Percentiles rank a stretch among this genome's conserved stretches.
Evolutionary conservation across 2,888 invertebrate species (phyloP).

Genomic region (Tenthredo amoena): DNA sequence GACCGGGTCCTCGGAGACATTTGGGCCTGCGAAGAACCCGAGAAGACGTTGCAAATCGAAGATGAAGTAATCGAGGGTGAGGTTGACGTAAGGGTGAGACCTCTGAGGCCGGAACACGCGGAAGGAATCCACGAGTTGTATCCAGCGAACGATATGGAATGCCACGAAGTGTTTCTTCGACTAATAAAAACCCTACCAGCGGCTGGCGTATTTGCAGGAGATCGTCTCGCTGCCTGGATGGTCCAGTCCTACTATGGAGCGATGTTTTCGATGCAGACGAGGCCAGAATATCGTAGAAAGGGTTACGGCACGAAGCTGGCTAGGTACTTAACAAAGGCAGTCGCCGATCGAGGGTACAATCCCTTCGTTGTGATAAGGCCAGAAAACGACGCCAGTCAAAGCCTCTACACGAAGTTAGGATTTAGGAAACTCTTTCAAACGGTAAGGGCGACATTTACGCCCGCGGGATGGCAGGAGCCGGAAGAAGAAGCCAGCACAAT

Average conservation of each 20-base stretch:
- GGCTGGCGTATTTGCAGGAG: constrained; percentile 88
- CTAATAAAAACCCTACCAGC: constrained; percentile 89
- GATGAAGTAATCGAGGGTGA: constrained; percentile 74
- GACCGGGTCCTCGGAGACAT: constrained; percentile 91
- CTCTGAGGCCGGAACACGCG: constrained; percentile 88
- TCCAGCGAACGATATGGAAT: constrained; percentile 94
- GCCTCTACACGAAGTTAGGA: constrained; percentile 90
- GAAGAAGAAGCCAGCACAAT: constrained; percentile 63
- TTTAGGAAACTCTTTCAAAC: constrained; percentile 90
- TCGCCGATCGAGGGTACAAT: constrained; percentile 87
- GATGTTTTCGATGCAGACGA: constrained; percentile 95
- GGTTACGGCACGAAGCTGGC: constrained; percentile 79
- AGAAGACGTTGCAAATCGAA: constrained; percentile 62
- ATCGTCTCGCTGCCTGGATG: constrained; percentile 93
- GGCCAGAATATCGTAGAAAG: constrained; percentile 87
- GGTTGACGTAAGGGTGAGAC: constrained; percentile 80
- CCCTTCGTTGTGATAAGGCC: constrained; percentile 93
- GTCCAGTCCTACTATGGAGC: constrained; percentile 94
- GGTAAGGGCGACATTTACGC: constrained; percentile 88
- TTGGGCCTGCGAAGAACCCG: constrained; percentile 85
- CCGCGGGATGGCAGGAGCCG: constrained; percentile 75
- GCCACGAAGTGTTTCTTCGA: constrained; percentile 90
- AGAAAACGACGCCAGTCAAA: constrained; percentile 92
- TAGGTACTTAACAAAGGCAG: constrained; percentile 79
- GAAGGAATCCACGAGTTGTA: constrained; percentile 91